phyloP scores from a whole-genome alignment of 2,113 vertebrate genomes.

The Neolamprologus modestus region DNA sequence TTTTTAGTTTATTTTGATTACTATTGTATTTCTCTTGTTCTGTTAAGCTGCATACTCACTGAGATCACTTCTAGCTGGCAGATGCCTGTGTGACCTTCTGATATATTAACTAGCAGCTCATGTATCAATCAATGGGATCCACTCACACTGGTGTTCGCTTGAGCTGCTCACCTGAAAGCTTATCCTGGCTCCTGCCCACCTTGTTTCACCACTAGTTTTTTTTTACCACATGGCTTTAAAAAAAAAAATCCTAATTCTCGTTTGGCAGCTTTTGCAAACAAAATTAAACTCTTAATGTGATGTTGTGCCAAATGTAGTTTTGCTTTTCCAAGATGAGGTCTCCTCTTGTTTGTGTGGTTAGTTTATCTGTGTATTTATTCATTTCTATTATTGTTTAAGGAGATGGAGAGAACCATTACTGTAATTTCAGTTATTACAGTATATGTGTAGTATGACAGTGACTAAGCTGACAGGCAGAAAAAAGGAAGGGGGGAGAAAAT shows the following conservation, averaged over 20 bases:
- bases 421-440: neutral
- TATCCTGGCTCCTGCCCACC: neutral
- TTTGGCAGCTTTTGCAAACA: neutral
- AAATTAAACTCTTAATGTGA: neutral
- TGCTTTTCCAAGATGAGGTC: neutral
- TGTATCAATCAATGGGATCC: neutral
- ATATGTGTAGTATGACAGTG: neutral
- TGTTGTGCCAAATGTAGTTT: neutral
- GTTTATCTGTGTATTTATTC: neutral
- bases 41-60: neutral
- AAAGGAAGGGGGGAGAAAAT: neutral
- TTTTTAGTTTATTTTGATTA: neutral
- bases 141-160: neutral
- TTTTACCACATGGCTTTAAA: neutral
- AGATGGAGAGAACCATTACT: neutral
- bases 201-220: neutral
- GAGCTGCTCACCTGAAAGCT: neutral
- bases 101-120: neutral
- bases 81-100: neutral
- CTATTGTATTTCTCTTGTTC: neutral
- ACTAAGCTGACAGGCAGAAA: neutral
- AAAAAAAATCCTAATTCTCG: neutral
- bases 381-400: neutral
- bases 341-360: neutral
- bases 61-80: neutral